These are phyloP conservation scores for Calcarius lapponicus DNA, from an alignment of 2,797 vertebrate species.

Conservation along the genomic window DNA sequence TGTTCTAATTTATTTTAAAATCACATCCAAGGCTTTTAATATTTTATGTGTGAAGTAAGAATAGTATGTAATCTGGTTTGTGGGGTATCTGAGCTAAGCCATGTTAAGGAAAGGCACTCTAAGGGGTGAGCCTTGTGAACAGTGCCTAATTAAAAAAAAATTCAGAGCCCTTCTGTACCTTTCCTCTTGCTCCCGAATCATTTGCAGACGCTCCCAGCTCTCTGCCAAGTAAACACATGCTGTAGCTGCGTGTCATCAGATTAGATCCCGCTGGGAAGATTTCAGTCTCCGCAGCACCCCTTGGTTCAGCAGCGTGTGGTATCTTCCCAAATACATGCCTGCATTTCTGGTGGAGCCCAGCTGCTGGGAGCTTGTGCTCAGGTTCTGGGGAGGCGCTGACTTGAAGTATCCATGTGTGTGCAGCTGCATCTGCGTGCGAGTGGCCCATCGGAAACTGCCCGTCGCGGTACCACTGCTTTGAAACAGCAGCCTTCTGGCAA, in stretches of 20 bases:
- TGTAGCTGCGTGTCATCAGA: conserved; percentile 1
- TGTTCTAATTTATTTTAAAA: conserved; percentile 13
- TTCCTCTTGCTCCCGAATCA: background rate
- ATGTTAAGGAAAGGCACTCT: conserved; percentile 1
- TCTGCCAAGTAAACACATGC: background rate
- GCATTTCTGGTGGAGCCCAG: conserved; percentile 76
- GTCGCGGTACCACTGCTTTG: conserved; percentile 48
- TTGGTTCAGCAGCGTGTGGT: conserved; percentile 80
- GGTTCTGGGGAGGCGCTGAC: conserved; percentile 66
- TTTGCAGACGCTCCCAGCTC: background rate
- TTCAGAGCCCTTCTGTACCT: background rate
- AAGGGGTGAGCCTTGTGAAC: conserved; percentile 22
- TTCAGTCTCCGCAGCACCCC: conserved; percentile 52
- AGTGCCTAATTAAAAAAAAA: background rate
- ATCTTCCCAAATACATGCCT: conserved; percentile 78
- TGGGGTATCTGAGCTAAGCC: conserved; percentile 49
- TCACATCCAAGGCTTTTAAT: background rate
- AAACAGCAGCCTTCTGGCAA: conserved; percentile 59
- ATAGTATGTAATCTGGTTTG: conserved; percentile 60
- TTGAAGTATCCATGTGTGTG: conserved; percentile 53
- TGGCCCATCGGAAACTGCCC: conserved; percentile 62
- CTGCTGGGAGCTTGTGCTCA: conserved; percentile 70
- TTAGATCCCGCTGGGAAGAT: background rate
- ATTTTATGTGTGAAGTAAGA: conserved; percentile 49
- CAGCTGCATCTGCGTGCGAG: conserved; percentile 46